phyloP scores from a whole-genome alignment of 1,140 invertebrate genomes.

The Dreissena polymorpha region DNA sequence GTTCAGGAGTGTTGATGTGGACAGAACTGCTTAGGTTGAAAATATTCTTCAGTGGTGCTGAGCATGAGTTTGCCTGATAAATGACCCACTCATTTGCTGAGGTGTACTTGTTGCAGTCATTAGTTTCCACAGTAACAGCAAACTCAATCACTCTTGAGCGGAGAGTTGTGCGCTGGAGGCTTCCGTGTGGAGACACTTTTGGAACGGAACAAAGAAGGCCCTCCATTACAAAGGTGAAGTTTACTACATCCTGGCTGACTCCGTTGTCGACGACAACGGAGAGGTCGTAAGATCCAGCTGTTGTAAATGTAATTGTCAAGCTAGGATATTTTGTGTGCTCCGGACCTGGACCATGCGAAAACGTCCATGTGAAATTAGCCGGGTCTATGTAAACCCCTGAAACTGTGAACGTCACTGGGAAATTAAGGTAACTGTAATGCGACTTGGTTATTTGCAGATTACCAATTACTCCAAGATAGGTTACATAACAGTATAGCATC shows the following conservation, averaged over 20 bases:
- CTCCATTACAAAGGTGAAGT: conserved; percentile 59
- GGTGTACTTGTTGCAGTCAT: conserved; percentile 62
- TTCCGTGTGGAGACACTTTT: conserved; percentile 52
- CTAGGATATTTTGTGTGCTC: conserved; percentile 29
- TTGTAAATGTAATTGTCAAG: conserved; percentile 53
- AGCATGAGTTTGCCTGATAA: conserved; percentile 51
- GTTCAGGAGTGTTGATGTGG: conserved; percentile 39
- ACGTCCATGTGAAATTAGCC: conserved; percentile 61
- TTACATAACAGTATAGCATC: conserved; percentile 33
- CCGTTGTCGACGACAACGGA: conserved; percentile 59
- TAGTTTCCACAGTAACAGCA: conserved; percentile 61
- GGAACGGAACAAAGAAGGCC: conserved; percentile 63
- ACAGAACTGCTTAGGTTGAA: conserved; percentile 42
- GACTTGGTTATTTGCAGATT: conserved; percentile 38
- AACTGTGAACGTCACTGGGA: conserved; percentile 57
- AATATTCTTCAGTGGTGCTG: conserved; percentile 1
- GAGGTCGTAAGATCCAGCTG: conserved; percentile 52
- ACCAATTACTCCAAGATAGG: conserved; percentile 57
- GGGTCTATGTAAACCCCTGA: conserved; percentile 56
- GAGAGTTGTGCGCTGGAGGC: conserved; percentile 27
- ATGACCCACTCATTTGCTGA: conserved; percentile 65
- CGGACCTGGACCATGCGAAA: conserved; percentile 51
- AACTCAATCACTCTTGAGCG: conserved; percentile 61
- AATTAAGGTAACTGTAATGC: conserved; percentile 55
- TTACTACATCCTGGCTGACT: conserved; percentile 48